A percentile compares a stretch with the other conserved stretches of the same genome.
Conservation (phyloP, 1,140 invertebrate species). For the Atopsyche davidsoni region DNA sequence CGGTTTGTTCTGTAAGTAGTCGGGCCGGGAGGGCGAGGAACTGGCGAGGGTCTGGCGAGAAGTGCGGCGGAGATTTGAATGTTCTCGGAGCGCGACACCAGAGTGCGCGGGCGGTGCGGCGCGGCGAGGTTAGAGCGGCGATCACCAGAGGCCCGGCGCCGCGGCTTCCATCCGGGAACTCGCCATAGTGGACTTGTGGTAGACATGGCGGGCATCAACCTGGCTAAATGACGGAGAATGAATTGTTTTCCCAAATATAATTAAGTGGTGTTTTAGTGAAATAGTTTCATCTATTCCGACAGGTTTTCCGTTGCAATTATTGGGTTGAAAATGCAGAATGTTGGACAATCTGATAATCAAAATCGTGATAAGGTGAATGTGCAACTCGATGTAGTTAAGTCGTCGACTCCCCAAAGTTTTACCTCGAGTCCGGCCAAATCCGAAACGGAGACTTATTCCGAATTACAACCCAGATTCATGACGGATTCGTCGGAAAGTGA, state of each 20-base stretch:
- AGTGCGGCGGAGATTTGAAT: too few species aligned
- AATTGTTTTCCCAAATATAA: constrained; percentile 33
- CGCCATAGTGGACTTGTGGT: constrained; percentile 48
- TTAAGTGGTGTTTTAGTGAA: constrained; percentile 31
- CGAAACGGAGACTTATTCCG: constrained; percentile 71
- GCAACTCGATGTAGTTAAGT: constrained; percentile 52
- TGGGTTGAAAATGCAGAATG: constrained; percentile 74
- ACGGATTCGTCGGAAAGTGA: constrained; percentile 87
- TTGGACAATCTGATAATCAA: constrained; percentile 73
- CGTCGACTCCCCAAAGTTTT: constrained; percentile 50
- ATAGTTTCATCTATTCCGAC: constrained; percentile 18
- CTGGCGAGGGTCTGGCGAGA: too few species aligned
- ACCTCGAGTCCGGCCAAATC: constrained; percentile 62
- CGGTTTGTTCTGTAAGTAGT: too few species aligned
- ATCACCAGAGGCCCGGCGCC: too few species aligned
- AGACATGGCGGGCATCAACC: constrained; percentile 67
- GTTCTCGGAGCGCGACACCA: too few species aligned
- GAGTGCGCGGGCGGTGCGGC: too few species aligned
- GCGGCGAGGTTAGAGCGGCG: too few species aligned
- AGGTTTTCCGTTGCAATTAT: constrained; percentile 31
- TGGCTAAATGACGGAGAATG: constrained; percentile 60
- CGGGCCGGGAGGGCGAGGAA: too few species aligned
- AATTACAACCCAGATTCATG: constrained; percentile 72
- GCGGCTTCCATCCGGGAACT: constrained; percentile 52
- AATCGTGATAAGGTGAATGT: constrained; percentile 65